Percentiles rank a stretch among this genome's conserved stretches.
Evolutionary conservation across 2,113 vertebrate genomes (phyloP).

Genomic region (Typhlomys cinereus): DNA sequence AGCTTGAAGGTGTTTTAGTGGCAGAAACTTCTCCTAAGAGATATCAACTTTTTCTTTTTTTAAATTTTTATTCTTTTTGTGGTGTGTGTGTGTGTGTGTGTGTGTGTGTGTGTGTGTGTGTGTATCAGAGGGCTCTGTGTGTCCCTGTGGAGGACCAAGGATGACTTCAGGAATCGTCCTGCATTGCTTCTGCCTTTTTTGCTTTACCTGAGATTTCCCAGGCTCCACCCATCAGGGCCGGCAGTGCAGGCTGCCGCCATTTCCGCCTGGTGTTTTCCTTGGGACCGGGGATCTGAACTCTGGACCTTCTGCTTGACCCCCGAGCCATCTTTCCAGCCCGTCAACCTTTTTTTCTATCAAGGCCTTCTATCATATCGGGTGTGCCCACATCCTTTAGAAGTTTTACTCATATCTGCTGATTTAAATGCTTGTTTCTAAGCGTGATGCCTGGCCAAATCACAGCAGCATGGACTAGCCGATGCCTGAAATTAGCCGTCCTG

Average conservation of each 20-base stretch:
- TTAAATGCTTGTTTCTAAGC: neutral
- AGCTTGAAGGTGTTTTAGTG: neutral
- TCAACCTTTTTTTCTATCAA: neutral
- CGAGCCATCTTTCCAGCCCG: neutral
- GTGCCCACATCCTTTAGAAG: neutral
- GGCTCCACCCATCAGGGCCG: no score
- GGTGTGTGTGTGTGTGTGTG: neutral
- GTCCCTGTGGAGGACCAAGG: neutral
- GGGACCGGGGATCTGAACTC: no score
- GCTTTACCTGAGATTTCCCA: no score
- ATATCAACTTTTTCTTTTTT: no score
- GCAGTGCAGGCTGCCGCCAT: no score
- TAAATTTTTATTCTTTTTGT: no score
- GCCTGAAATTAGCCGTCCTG: neutral
- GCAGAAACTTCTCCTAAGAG: neutral
- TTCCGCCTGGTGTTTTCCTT: no score
- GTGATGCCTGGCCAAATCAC: neutral
- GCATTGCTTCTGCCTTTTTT: no score
- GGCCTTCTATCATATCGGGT: neutral
- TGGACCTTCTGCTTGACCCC: neutral
- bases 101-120: neutral
- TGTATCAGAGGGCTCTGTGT: no score
- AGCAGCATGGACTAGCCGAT: neutral
- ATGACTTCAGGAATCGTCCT: neutral
- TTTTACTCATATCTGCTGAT: neutral